Evolutionary conservation across 2,797 vertebrate species (phyloP), one percentile per base, ranked within the genome.

Genomic region (Steatocranus sp.): DNA sequence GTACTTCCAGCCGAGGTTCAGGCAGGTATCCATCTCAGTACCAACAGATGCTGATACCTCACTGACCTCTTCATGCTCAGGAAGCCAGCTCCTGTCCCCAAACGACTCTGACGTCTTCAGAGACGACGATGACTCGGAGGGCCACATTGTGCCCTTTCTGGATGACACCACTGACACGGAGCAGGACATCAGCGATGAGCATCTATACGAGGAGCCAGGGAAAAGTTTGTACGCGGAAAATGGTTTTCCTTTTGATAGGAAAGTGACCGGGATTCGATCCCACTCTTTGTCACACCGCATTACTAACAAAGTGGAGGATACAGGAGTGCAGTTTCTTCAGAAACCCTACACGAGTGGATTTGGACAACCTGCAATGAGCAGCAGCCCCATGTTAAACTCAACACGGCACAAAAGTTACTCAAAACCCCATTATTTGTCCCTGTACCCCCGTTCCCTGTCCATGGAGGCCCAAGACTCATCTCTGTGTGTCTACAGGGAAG

Each of bases 391-490:
- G 82, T 25, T 93, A 6, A 96, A 95, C 80, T 83, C 93, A 38
- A 23, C 25, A 9, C 81, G 89, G 5, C 81, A 92, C 75, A 94
- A 90, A 78, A 89, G 75, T 70, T 92, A 93, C 11, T 86, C 93
- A 23, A 98, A 97, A 86, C 97, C 97, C 76, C 96, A 96, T 53
- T 96, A 96, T 84, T 96, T 98, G 89, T 93, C 97, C 79, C 91
- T 98, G 18, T 98, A 98, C 86, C 97, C 98, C 3, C 95, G 97
- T 4, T 99, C 98, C 14, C 95, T 97, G 11, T 98, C 97, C 6
- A 94, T 98, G 91, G 97, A 98, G 91, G 97, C 96, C 68, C 96
- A 96, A 17, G 97, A 97, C 79, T 83, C 88, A 3, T 91, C 97
- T 1, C 78, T 95, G 58, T 95, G 95, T 76, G 74, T 95, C 87